Evolutionary conservation across 2,888 invertebrate genomes (phyloP), one percentile per base, ranked within the genome.

Genomic region (Zelleria hepariella): DNA sequence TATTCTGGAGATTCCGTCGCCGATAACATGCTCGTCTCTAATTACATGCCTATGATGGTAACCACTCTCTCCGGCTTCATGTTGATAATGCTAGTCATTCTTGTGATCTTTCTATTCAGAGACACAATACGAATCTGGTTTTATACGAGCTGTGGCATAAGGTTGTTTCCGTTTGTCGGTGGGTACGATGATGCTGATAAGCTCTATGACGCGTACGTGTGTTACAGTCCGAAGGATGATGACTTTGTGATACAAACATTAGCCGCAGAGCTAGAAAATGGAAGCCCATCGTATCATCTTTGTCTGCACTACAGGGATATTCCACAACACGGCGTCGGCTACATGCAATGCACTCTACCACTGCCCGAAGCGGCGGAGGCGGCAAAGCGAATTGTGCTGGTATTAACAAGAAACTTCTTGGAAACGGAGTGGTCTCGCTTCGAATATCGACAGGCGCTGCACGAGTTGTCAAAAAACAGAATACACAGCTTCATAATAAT

Each of bases 341-440:
- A 91, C 68, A 92, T 93, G 72, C 92, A 94, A 62, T 91, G 92
- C 56, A 92, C 94, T 27, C 93, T 96, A 64, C 91, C 91, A 5
- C 92, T 96, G 64, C 90, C 95, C 21, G 96, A 96, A 76, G 96
- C 96, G n/a, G 95, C 97, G 51, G 94, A 97, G 68, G 94, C 95
- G 48, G 95, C 96, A 63, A 92, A 95, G 60, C 92, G 96, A 63
- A 94, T 98, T 65, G 92, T 98, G 65, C 89, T 98, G 67, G 93
- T 98, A 56, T 86, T 98, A 57, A 96, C 97, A 7, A 91, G 95
- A 67, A 95, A 96, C 80, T 96, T 97, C 77, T 89, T 98, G 66
- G 94, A 95, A 80, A 96, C 96, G 49, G 97, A 98, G 80, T 98
- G 98, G 98, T 94, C 95, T 66, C 93, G 96, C 63, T 94, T 94